Percentiles rank a stretch among this genome's conserved stretches.
Conservation (phyloP, 2,797 vertebrate genomes). For the Phalanger gymnotis region DNA sequence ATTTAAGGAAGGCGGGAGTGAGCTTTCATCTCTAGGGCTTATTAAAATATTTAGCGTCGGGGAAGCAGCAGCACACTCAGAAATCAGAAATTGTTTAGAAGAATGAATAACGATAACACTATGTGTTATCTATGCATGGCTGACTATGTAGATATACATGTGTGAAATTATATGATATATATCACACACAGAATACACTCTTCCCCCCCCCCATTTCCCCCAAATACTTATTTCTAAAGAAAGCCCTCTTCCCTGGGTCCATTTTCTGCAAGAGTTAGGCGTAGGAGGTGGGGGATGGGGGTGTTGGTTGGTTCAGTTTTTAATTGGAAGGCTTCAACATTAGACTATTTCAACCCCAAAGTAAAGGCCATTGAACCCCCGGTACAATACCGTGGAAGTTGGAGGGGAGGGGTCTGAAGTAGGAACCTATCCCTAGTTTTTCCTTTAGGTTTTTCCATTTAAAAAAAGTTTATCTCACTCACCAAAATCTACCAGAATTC, state of each 20-base stretch:
- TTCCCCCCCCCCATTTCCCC: neutral
- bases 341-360: constrained; percentile 55
- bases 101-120: constrained; percentile 53
- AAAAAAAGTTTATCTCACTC: constrained; percentile 41
- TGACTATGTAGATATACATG: neutral
- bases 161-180: neutral
- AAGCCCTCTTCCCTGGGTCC: neutral
- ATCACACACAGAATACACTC: neutral
- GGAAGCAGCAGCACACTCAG: constrained; percentile 45
- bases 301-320: neutral
- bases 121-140: constrained; percentile 4
- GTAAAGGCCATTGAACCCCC: constrained; percentile 25
- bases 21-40: constrained; percentile 66
- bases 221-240: constrained; percentile 18
- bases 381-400: neutral
- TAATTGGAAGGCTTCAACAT: constrained; percentile 38
- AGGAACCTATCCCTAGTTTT: constrained; percentile 50
- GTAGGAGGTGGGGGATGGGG: constrained; percentile 10
- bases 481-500: constrained; percentile 57
- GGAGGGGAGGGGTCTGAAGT: neutral
- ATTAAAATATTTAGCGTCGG: constrained; percentile 34
- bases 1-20: constrained; percentile 77
- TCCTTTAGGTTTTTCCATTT: constrained; percentile 48
- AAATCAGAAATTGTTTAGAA: constrained; percentile 67
- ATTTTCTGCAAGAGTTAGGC: neutral